Evolutionary conservation across 2,113 vertebrate genomes (phyloP), one percentile per base, ranked within the genome.

Genomic region (Grantiella picta): DNA sequence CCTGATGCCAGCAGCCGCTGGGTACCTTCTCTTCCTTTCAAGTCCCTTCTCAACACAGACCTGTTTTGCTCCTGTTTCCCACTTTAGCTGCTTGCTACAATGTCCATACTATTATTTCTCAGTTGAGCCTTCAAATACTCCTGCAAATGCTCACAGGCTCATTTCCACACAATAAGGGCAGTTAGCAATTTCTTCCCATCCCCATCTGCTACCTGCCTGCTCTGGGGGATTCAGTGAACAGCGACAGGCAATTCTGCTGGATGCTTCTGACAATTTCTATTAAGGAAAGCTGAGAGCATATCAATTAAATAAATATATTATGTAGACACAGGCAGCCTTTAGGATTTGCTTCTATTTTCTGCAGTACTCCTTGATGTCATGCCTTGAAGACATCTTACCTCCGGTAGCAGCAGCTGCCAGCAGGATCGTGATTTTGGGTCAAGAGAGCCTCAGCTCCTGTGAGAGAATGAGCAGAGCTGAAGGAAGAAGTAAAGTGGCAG

Each of bases 301-400:
- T 97, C 95, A 92, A 94, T 97, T 95, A 95, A 96, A 96, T 96
- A 95, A 94, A 94, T 94, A 90, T 53, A 92, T 92, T 91, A 49
- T 65, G 29, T 75, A 86, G 89, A 94, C 75, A 79, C n/a, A 47
- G 72, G 71, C 75, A 97, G 95, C 95, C 97, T 95, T 92, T 86
- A 95, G 94, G 94, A 91, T 94, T 89, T 81, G 64, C 80, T 96
- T 95, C 95, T 96, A 89, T 95, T 91, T 97, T 96, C 91, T 95
- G 71, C 85, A 80, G 59, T 60, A 47, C 56, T 91, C 60, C 69
- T 95, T 92, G 85, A 92, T 94, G 78, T 90, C 49, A 33, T 97
- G 96, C 90, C 94, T 97, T 68, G 49, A 79, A 94, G 96, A 89
- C 21, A 94, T 95, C 72, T 97, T 93, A 89, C 96, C 95, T 95